phyloP scores from a whole-genome alignment of 2,888 invertebrate genomes.

The Taenaris catops region DNA sequence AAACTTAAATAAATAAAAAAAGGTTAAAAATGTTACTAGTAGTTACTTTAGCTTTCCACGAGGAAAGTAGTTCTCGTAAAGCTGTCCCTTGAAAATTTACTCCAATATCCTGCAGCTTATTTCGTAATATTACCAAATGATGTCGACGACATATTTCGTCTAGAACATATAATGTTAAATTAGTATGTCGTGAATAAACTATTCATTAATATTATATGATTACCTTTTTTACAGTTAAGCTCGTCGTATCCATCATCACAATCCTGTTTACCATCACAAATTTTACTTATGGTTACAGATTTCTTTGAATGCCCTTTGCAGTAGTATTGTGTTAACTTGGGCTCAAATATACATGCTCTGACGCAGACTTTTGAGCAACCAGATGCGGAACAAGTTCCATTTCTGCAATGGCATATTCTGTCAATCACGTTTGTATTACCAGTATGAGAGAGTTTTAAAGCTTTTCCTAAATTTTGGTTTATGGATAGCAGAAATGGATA shows the following conservation, averaged over 20 bases:
- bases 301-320: slow-evolving; percentile 34
- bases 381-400: slow-evolving; percentile 36
- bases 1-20: not conserved
- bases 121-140: slow-evolving; percentile 42
- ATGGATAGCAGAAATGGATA: slow-evolving; percentile 39
- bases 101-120: slow-evolving; percentile 35
- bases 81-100: slow-evolving; percentile 33
- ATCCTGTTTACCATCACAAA: slow-evolving; percentile 49
- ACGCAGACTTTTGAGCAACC: slow-evolving; percentile 43
- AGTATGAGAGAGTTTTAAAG: slow-evolving; percentile 46
- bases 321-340: slow-evolving; percentile 38
- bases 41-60: slow-evolving; percentile 52
- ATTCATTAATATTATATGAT: not conserved
- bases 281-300: slow-evolving; percentile 34
- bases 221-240: slow-evolving; percentile 44
- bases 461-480: slow-evolving; percentile 42
- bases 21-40: not conserved
- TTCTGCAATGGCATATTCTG: slow-evolving; percentile 45
- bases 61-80: slow-evolving; percentile 38
- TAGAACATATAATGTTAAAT: slow-evolving; percentile 22
- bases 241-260: slow-evolving; percentile 56
- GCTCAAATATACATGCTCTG: slow-evolving; percentile 42
- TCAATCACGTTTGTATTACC: slow-evolving; percentile 45
- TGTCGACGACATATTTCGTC: slow-evolving; percentile 50
- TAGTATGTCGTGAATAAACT: not conserved